These are phyloP conservation scores for Chionomys nivalis DNA, from an alignment of 2,113 vertebrate genomes.

Conservation along the genomic window DNA sequence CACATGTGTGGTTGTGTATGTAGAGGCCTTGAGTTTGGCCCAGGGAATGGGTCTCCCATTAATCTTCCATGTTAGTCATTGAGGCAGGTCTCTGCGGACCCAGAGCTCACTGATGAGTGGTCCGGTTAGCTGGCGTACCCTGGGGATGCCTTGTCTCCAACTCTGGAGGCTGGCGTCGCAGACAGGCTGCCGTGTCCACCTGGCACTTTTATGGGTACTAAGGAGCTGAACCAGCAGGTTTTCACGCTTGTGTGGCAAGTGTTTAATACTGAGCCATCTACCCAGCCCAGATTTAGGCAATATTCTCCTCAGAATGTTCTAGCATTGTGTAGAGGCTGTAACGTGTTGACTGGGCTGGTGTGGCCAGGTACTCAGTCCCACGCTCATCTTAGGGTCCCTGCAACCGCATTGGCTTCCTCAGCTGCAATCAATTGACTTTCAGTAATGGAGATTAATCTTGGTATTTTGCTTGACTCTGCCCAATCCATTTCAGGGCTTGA, in stretches of 20 bases:
- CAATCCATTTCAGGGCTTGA: background rate
- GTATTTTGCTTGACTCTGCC: background rate
- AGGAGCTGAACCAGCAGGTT: background rate
- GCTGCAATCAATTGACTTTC: background rate
- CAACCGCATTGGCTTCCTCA: no score
- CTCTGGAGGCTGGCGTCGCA: background rate
- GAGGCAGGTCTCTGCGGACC: background rate
- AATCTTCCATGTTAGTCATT: background rate
- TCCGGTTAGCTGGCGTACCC: background rate
- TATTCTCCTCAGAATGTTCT: background rate
- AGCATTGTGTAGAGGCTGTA: no score
- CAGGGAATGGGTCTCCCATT: background rate
- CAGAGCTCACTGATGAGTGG: background rate
- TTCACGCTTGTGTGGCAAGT: background rate
- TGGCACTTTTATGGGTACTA: background rate
- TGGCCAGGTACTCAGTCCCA: background rate
- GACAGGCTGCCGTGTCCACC: no score
- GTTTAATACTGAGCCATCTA: background rate
- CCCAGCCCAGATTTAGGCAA: background rate
- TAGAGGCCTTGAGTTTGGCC: background rate
- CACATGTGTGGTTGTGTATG: no score
- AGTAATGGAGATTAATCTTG: background rate
- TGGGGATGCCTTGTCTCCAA: background rate
- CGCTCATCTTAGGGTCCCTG: no score
- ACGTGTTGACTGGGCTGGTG: background rate